Conservation (phyloP, 2,113 vertebrate genomes). For the Stigmatopora nigra region DNA sequence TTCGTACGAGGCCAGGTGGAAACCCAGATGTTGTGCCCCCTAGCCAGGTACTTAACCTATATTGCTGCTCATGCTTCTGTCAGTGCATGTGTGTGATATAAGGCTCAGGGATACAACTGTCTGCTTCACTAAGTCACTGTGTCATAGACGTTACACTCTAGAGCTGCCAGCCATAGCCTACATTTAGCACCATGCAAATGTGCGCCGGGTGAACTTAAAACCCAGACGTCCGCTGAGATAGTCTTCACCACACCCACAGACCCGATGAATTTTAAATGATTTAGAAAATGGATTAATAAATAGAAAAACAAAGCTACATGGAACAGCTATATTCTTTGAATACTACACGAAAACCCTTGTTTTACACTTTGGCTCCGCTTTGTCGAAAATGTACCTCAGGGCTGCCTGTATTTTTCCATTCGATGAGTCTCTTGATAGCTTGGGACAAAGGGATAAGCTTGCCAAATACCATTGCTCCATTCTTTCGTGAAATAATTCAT, state of each 20-base stretch:
- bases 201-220: neutral
- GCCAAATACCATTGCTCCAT: constrained; percentile 22
- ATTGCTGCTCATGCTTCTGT: constrained; percentile 18
- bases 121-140: constrained; percentile 8
- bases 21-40: constrained; percentile 36
- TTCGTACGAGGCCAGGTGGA: constrained; percentile 16
- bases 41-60: constrained; percentile 34
- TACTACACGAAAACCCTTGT: neutral
- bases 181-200: neutral
- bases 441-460: constrained; percentile 21
- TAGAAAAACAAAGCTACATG: neutral
- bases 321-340: neutral
- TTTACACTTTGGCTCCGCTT: constrained; percentile 8
- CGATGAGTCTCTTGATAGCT: constrained; percentile 24
- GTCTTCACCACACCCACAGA: neutral
- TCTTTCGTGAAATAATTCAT: constrained; percentile 42
- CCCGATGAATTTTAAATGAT: neutral
- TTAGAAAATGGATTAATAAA: neutral
- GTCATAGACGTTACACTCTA: neutral
- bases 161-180: neutral
- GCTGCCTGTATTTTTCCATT: constrained; percentile 25
- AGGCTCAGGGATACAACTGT: constrained; percentile 3
- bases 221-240: neutral
- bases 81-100: constrained; percentile 18
- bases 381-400: constrained; percentile 12